Base-by-base conservation (phyloP, 2,888 invertebrate species). In the Anaspis maculata region DNA sequence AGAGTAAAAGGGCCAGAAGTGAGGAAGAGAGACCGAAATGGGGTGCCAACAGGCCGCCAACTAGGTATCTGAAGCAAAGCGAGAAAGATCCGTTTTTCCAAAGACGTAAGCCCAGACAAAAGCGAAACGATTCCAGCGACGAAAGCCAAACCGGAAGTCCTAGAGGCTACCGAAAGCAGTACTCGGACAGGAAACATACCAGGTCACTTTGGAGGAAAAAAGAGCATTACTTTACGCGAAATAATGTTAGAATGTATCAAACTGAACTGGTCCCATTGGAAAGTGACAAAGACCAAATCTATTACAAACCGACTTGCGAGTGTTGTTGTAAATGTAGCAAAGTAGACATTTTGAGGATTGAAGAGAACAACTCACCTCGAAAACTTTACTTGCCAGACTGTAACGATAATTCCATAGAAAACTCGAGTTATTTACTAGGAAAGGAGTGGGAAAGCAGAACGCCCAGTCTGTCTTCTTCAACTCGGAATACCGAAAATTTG, bases 21-120 rank as follows among this genome's bases (percentile, higher is more conserved):
- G 35, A 32, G 21, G n/a, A 30, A 11, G 74, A 75, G 59, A 70
- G 84, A 35, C 78, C 81, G 7, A 76, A 85, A 64, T 79, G 85
- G 85, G 77, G 81, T 24, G 83, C 77, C 2, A 83, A 82, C 50
- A 70, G 79, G 44, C 87, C 88, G 3, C 79, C 79, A 13, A 83
- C 83, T 6, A 80, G 86, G 51, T 90, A 89, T 56, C 74, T 88
- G 38, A 89, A 89, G 56, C 89, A 90, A 64, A 89, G 89, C 54
- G 90, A 90, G 60, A 84, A 89, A 53, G 90, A 90, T 68, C 86
- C 86, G 1, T 78, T 85, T 59, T 87, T 86, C 51, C 79, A 79
- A 59, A 74, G 79, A 56, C 68, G 78, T 41, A 81, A 83, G 61
- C 64, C 79, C 32, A 68, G 79, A 11, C 74, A 77, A 53, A 76